Percentiles rank a stretch among this genome's conserved stretches.
Conservation (phyloP, 1,140 invertebrate species). For the Luehdorfia chinensis region DNA sequence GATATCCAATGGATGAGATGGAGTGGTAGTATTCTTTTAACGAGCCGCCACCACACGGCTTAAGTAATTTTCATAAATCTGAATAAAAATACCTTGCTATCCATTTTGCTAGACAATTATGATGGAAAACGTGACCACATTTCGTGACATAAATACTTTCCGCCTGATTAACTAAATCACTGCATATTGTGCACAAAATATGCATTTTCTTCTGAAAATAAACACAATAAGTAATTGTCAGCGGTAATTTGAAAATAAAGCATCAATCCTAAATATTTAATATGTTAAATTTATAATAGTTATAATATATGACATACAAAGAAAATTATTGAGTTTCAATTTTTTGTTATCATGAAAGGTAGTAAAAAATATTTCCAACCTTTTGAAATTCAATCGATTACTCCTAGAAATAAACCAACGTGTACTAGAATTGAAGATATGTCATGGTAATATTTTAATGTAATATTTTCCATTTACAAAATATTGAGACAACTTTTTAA, state of each 20-base stretch:
- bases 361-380: not conserved
- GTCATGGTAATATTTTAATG: no score
- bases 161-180: slow-evolving; percentile 79
- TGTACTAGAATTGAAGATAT: no score
- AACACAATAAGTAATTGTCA: not conserved
- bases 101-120: slow-evolving; percentile 82
- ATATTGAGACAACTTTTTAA: no score
- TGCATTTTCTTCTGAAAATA: slow-evolving; percentile 75
- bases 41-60: no score
- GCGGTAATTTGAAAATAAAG: not conserved
- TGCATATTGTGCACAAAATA: slow-evolving; percentile 84
- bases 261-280: no score
- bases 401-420: not conserved
- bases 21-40: no score
- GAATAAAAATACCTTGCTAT: slow-evolving; percentile 82
- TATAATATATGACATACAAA: no score
- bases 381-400: not conserved
- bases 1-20: no score
- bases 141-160: slow-evolving; percentile 80
- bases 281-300: no score
- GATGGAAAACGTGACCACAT: slow-evolving; percentile 86
- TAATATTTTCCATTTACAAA: no score
- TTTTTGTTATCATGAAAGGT: not conserved
- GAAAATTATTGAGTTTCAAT: no score
- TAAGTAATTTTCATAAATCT: no score